Conservation (phyloP, 2,797 vertebrate genomes). For the Gephyroberyx darwinii region DNA sequence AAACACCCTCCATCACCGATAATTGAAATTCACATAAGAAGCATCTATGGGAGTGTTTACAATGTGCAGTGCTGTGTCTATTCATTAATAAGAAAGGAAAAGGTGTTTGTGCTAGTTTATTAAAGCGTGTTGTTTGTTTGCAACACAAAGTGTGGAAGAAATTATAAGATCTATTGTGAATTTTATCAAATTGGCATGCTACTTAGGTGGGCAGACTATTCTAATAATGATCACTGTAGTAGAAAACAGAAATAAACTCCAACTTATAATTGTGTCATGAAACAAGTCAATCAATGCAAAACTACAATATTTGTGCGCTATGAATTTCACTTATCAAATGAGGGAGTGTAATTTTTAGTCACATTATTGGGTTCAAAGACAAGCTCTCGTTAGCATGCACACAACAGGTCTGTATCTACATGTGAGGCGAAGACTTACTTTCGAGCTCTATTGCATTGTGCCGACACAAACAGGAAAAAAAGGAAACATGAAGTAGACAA, state of each 20-base stretch:
- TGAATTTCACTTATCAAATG: slow-evolving; percentile 99
- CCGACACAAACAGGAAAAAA: slow-evolving; percentile 92
- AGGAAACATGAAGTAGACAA: slow-evolving; percentile 98
- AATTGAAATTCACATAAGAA: slow-evolving; percentile 84
- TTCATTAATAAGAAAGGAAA: slow-evolving; percentile 15
- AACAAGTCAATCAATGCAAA: slow-evolving; percentile 29
- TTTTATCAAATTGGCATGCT: slow-evolving; percentile 47
- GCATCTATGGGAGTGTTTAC: slow-evolving; percentile 51
- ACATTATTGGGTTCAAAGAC: slow-evolving; percentile 89
- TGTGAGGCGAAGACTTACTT: slow-evolving; percentile 98
- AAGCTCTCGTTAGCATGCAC: slow-evolving; percentile 96
- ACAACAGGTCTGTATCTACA: slow-evolving; percentile 90
- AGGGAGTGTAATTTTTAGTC: slow-evolving; percentile 91
- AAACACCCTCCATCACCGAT: slow-evolving; percentile 84
- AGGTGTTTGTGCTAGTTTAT: slow-evolving; percentile 26
- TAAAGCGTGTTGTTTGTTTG: slow-evolving; percentile 31
- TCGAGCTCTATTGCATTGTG: slow-evolving; percentile 99
- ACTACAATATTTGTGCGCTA: slow-evolving; percentile 51
- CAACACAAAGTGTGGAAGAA: slow-evolving; percentile 13
- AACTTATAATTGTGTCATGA: slow-evolving; percentile 20
- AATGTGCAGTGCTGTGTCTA: slow-evolving; percentile 35
- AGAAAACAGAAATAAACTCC: slow-evolving; percentile 31
- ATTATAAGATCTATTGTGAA: slow-evolving; percentile 33
- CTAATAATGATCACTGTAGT: slow-evolving; percentile 22
- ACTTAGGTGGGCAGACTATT: slow-evolving; percentile 15